These are phyloP conservation scores for Macquaria ambigua DNA, from an alignment of 2,113 vertebrate genomes.

Conservation along the genomic window DNA sequence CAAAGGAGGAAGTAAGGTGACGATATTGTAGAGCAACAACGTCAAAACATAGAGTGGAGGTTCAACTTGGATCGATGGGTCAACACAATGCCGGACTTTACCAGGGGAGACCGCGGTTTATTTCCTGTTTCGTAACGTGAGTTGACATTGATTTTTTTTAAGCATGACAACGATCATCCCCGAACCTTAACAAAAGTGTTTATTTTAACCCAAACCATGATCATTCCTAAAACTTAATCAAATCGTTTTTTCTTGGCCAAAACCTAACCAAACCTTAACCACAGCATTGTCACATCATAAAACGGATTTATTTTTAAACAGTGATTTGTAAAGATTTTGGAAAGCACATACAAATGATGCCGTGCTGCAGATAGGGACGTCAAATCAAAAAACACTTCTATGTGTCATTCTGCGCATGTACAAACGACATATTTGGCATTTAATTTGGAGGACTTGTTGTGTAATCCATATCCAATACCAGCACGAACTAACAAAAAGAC, in stretches of 20 bases:
- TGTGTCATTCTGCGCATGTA: too few relatives aligned
- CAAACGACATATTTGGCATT: not conserved
- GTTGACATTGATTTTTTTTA: too few relatives aligned
- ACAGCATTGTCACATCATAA: not conserved
- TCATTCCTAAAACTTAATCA: not conserved
- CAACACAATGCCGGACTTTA: not conserved
- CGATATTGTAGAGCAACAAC: too few relatives aligned
- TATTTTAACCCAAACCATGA: not conserved
- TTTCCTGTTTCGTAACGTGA: not conserved
- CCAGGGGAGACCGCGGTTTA: not conserved
- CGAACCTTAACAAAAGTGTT: not conserved
- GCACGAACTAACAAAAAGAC: slow-evolving; percentile 7
- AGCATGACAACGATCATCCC: too few relatives aligned
- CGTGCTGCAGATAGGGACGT: too few relatives aligned
- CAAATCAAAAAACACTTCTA: not conserved
- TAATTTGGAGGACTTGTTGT: not conserved
- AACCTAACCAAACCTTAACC: not conserved
- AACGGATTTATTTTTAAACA: not conserved
- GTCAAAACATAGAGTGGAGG: too few relatives aligned
- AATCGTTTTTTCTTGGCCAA: not conserved
- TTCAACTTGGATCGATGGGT: not conserved
- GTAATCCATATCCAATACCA: not conserved
- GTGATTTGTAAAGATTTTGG: not conserved
- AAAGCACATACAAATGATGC: too few relatives aligned
- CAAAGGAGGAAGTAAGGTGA: too few relatives aligned